These are phyloP conservation scores for Gavia stellata DNA, from an alignment of 2,113 vertebrate species.

Conservation along the genomic window DNA sequence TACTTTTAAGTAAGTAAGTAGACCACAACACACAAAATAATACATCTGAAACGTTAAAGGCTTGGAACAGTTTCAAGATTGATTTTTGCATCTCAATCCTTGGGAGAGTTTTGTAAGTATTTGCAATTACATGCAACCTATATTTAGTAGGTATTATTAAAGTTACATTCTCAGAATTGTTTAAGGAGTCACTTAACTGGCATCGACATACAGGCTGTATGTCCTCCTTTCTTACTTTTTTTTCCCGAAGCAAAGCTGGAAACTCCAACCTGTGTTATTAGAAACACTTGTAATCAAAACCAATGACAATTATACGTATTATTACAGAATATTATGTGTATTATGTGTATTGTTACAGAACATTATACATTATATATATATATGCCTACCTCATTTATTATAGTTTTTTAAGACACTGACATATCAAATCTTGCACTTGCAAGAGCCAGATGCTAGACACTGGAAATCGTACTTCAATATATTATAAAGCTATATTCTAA, in stretches of 20 bases:
- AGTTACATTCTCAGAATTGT: neutral
- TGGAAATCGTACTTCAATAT: neutral
- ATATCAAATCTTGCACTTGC: neutral
- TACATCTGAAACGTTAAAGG: neutral
- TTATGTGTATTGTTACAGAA: neutral
- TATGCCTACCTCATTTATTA: neutral
- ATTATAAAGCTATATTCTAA: neutral
- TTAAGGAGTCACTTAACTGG: neutral
- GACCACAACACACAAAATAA: neutral
- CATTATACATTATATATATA: neutral
- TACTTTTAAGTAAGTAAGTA: neutral
- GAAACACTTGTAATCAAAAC: neutral
- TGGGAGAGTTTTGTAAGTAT: neutral
- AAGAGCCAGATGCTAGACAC: constrained; percentile 10
- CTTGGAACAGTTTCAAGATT: neutral
- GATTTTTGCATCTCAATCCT: neutral
- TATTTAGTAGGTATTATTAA: neutral
- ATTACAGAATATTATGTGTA: neutral
- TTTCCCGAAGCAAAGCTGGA: neutral
- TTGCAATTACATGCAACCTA: neutral
- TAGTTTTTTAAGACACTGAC: neutral
- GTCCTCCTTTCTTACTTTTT: neutral
- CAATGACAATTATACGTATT: neutral
- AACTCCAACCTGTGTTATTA: neutral
- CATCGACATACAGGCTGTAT: too few relatives aligned